Percentiles rank a stretch among this genome's conserved stretches.
phyloP scores from a whole-genome alignment of 2,113 vertebrate genomes.

The Lophotis ruficrista region DNA sequence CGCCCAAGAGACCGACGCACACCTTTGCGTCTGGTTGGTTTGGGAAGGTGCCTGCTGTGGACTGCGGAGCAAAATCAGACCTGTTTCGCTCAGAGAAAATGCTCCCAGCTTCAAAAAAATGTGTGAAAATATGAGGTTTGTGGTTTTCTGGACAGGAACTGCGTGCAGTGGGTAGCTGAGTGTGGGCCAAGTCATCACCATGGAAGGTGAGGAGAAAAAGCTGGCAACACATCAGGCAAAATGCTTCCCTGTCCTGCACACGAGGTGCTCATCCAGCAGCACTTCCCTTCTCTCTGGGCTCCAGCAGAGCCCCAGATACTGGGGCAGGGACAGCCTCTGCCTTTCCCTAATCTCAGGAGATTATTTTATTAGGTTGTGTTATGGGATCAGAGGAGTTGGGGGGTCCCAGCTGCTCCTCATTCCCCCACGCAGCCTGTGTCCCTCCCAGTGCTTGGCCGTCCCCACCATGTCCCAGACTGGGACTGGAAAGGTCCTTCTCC shows the following conservation, averaged over 20 bases:
- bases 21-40: neutral
- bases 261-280: neutral
- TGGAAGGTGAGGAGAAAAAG: neutral
- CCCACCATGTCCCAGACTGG: neutral
- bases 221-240: neutral
- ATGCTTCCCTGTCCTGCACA: accelerated
- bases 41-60: neutral
- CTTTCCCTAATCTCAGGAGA: neutral
- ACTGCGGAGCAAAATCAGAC: neutral
- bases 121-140: neutral
- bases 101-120: neutral
- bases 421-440: accelerated
- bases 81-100: neutral
- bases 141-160: neutral
- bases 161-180: neutral
- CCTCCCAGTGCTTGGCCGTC: neutral
- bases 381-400: neutral
- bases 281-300: neutral
- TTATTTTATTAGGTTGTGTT: neutral
- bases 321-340: neutral
- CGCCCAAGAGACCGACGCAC: neutral
- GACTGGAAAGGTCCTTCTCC: neutral
- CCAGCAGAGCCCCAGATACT: neutral
- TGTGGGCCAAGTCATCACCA: neutral
- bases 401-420: neutral